Evolutionary conservation across 1,140 invertebrate genomes (phyloP), one percentile per base, ranked within the genome.

Genomic region (Caenorhabditis inopinata): DNA sequence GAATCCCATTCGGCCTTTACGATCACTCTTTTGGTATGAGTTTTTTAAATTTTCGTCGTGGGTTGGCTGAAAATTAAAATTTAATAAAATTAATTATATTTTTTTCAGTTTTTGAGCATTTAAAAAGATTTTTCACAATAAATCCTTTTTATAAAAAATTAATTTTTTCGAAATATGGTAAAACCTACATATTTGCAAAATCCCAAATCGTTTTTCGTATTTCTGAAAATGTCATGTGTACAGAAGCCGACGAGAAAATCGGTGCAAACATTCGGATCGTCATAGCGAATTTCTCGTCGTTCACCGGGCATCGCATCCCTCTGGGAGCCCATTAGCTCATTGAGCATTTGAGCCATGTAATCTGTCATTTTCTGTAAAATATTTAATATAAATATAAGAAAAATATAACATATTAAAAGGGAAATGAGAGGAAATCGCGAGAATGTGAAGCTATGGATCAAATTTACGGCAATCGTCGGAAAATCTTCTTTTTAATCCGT

Each of bases 301-400:
- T 82, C 81, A 1, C 81, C 81, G n/a, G 81, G 76, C 7, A 29
- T 73, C 6, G 81, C 81, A 29, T 82, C 81, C 53, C 81, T 51
- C 29, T 42, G 32, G 21, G 77, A 47, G 6, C 81, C 81, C 81
- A 82, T 82, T 2, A 82, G 73, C 78, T 82, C 81, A 58, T 82
- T 75, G 62, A 82, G 78, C 81, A 82, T 82, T 73, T 53, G 48
- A 1, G 80, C 74, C 80, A 81, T 81, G 45, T 77, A 81, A 75
- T 81, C 80, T 7, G 80, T 73, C 80, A 81, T 81, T 46, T 68
- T 79, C 35, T 46, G 42, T 3, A 46, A 48, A 45, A n/a, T n/a
- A n/a, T n/a, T n/a, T n/a, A n/a, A n/a, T n/a, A n/a, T n/a, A n/a
- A n/a, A n/a, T n/a, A n/a, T n/a, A n/a, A n/a, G n/a, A n/a, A n/a